Percentiles rank a stretch among this genome's conserved stretches.
phyloP scores from a whole-genome alignment of 2,113 vertebrate species.

The Tiliqua scincoides region DNA sequence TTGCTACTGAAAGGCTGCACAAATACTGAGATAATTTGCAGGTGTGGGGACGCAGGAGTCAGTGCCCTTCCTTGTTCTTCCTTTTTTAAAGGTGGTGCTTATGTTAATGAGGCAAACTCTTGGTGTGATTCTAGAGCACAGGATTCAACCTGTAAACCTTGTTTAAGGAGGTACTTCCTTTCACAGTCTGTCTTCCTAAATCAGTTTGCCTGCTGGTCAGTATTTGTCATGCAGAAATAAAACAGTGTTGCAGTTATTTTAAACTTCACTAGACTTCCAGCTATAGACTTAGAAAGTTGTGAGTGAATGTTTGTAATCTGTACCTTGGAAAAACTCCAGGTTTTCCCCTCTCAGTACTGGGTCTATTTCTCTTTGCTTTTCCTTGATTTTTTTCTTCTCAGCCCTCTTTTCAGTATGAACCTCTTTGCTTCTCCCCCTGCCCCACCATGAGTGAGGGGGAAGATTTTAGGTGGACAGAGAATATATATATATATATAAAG shows the following conservation, averaged over 20 bases:
- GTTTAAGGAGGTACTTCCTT: not conserved
- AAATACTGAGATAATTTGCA: not conserved
- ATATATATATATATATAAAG: not conserved
- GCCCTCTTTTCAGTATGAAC: constrained; percentile 44
- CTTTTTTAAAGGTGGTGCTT: constrained; percentile 20
- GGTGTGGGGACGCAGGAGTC: constrained; percentile 18
- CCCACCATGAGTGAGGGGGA: constrained; percentile 28
- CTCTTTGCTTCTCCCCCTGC: constrained; percentile 42
- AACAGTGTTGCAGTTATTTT: constrained; percentile 44
- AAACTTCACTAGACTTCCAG: constrained; percentile 55
- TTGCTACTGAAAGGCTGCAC: not conserved
- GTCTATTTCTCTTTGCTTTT: constrained; percentile 40
- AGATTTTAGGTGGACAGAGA: not conserved
- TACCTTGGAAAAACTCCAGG: constrained; percentile 34
- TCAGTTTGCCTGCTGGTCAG: not conserved
- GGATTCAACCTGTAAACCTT: not conserved
- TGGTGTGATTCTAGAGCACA: accelerated
- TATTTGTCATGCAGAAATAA: constrained; percentile 43
- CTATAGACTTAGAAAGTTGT: constrained; percentile 46
- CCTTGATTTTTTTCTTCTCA: constrained; percentile 37
- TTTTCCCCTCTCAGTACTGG: constrained; percentile 48
- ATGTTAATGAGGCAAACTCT: constrained; percentile 33
- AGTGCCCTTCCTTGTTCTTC: constrained; percentile 1
- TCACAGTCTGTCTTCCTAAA: constrained; percentile 34
- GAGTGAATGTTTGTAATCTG: constrained; percentile 46